Evolutionary conservation across 2,797 vertebrate genomes (phyloP), one percentile per base, ranked within the genome.

Genomic region (Phrynocephalus forsythii): DNA sequence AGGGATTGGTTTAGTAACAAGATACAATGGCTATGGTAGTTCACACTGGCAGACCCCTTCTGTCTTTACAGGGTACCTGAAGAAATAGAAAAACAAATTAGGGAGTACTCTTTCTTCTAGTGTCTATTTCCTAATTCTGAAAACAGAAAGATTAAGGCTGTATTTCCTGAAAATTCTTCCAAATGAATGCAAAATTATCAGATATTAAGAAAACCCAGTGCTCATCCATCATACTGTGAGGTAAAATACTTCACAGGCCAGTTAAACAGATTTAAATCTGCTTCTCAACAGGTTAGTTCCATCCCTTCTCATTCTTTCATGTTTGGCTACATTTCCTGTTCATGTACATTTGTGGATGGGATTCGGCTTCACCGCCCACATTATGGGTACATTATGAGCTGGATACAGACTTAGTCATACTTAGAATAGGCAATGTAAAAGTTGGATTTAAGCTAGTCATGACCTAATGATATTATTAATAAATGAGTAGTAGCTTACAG

Each of bases 261-360:
- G 79, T 33, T 38, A 71, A 50, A 63, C 38, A 79, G 20, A 56
- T 66, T 84, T 79, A 63, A 79, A 66, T 71, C 9, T 50, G 22
- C 5, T 79, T 13, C 20, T 33, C 11, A 73, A 2, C 48, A 11
- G 38, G 11, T 75, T 72, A 3, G 38, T 7, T 44, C n/a, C 18
- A 60, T n/a, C 18, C 16, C 26, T 18, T 69, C 67, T 83, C 28
- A 38, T 82, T 82, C 13, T 71, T 63, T 26, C 18, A 24, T 10
- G 52, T 72, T 71, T 30, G 38, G 16, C 26, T 48, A 28, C 33
- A 88, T 71, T 84, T 79, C 33, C 87, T 63, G 66, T 83, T 69
- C 66, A 50, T 28, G 77, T 85, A 33, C n/a, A 85, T 83, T 68
- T 77, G 13, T 66, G 82, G 87, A 24, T 60, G 50, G 44, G 66